Base-by-base conservation (phyloP, 2,797 vertebrate species). In the Pampus argenteus region DNA sequence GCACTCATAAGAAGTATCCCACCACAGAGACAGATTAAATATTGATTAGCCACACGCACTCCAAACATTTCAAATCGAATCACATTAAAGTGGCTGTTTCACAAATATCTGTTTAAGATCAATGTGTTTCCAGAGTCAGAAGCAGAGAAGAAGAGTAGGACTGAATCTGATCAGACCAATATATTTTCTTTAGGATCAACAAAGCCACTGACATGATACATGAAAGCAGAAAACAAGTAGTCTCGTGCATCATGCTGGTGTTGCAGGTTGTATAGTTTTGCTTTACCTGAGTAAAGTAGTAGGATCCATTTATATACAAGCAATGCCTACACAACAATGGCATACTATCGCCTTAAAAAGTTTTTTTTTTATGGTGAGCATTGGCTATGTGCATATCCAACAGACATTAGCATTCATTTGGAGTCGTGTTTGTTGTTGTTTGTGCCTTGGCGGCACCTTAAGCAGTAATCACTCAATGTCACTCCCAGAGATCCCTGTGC, bases 1-100 rank as follows among this genome's bases (percentile, higher is more conserved):
- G 47, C 34, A 38, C 42, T 58, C 17, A 14, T 9, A 57, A 50
- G 22, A 45, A 51, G 59, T 54, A 29, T 28, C 23, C 48, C 69
- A 67, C 60, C 47, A 58, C 45, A 69, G 40, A 66, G 47, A 56
- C 55, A 73, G 61, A 82, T 82, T 80, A 79, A 67, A 76, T 88
- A 87, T 84, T 66, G 76, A 88, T 86, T 60, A 69, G 13, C 22
- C 28, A 64, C 29, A 28, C 50, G 57, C 45, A 28, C 58, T 61
- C 61, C 61, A 56, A 63, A 78, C 64, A 71, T 49, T 82, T 61
- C 20, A 70, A 81, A 81, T 76, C 15, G 1, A 87, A 82, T 61
- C 42, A n/a, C 52, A 76, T 76, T 65, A 78, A 78, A 79, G 67
- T 66, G 79, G 75, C 52, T 63, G 61, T 28, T 70, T 77, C 38